Percentiles rank a stretch among this genome's conserved stretches.
Conservation (phyloP, 2,113 vertebrate genomes). For the Mastomys natalensis region DNA sequence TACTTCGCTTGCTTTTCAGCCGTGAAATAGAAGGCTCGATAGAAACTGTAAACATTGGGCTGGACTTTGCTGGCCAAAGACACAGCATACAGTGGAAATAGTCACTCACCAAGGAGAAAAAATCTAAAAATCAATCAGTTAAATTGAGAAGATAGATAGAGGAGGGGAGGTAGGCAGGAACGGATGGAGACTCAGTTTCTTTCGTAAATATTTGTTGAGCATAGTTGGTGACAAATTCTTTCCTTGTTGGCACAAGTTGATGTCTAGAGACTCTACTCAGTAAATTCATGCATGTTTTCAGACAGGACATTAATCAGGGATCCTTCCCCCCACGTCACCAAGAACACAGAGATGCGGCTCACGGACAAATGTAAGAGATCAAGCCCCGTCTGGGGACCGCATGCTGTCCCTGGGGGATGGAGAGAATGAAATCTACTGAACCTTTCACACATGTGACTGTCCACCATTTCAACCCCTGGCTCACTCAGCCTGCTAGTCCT, state of each 20-base stretch:
- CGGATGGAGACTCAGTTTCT: background rate
- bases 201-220: conserved; percentile 9
- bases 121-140: background rate
- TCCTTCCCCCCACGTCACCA: background rate
- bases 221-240: background rate
- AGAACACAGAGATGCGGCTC: too few species aligned
- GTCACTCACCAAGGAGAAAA: background rate
- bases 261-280: background rate
- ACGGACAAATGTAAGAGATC: background rate
- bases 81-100: background rate
- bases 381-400: background rate
- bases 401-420: background rate
- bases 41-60: background rate
- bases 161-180: background rate
- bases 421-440: background rate
- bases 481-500: too few species aligned
- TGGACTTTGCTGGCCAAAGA: background rate
- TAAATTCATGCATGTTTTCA: background rate
- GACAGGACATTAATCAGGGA: background rate
- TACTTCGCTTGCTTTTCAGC: background rate
- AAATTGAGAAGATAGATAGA: background rate
- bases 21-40: background rate
- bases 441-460: accelerated
- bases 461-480: background rate
- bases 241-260: background rate